Evolutionary conservation across 2,113 vertebrate genomes (phyloP).

Genomic region (Anoura caudifer): DNA sequence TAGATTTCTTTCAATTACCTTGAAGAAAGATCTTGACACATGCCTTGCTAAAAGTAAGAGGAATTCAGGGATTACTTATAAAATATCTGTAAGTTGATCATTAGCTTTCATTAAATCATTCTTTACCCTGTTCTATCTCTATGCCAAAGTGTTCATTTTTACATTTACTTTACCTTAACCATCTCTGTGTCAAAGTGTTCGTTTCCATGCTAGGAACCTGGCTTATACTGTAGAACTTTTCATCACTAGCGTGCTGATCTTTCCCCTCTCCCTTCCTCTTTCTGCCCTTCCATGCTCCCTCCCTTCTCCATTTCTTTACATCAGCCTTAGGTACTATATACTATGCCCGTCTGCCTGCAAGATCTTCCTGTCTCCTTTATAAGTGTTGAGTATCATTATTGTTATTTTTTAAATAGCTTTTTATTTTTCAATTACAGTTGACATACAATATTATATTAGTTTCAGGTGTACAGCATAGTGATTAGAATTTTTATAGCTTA

Average conservation of each 20-base stretch:
- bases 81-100: background rate
- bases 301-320: background rate
- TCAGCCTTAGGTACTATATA: background rate
- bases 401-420: conserved; percentile 27
- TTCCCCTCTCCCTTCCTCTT: background rate
- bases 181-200: background rate
- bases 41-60: background rate
- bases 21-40: background rate
- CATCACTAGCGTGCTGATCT: background rate
- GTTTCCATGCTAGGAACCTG: background rate
- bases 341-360: background rate
- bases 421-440: background rate
- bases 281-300: background rate
- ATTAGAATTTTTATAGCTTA: background rate
- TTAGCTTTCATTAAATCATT: background rate
- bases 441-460: background rate
- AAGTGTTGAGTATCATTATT: conserved; percentile 51
- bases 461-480: background rate
- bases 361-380: conserved; percentile 53
- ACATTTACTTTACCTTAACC: too few species aligned
- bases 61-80: background rate
- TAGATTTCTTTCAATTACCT: background rate
- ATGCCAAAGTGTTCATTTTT: background rate
- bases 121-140: background rate
- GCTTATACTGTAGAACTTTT: background rate